Evolutionary conservation across 53 echinoderm and acorn worm species (phyloP).

Genomic region (Temnopleurus reevesii): DNA sequence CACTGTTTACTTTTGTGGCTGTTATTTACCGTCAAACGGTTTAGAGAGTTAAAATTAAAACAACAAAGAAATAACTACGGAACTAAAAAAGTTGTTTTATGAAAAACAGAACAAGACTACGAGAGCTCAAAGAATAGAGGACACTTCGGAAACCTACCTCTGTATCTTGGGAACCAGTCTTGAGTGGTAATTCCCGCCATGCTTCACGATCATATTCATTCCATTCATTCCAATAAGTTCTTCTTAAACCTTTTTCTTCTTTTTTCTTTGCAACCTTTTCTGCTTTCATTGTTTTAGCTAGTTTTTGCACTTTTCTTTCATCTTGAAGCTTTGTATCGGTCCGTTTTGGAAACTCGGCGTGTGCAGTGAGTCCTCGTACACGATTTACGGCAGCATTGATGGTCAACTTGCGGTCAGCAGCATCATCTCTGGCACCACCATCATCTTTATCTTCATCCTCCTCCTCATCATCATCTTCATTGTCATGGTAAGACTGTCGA

Average conservation of each 20-base stretch:
- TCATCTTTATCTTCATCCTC: not conserved
- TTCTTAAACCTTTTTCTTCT: not conserved
- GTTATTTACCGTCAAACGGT: too few relatives aligned
- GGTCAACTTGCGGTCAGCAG: too few relatives aligned
- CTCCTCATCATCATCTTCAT: not conserved
- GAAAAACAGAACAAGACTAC: too few relatives aligned
- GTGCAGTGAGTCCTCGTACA: not conserved
- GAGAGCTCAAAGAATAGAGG: too few relatives aligned
- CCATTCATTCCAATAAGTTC: slow-evolving; percentile 34
- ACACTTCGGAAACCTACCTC: slow-evolving; percentile 20
- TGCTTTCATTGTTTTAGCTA: too few relatives aligned
- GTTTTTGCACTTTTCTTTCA: not conserved
- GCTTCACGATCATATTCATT: slow-evolving; percentile 48
- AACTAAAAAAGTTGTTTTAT: too few relatives aligned
- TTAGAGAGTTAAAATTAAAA: too few relatives aligned
- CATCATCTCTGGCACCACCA: not conserved
- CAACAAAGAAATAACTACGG: too few relatives aligned
- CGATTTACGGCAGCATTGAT: not conserved
- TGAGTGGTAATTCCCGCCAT: slow-evolving; percentile 53
- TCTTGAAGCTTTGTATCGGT: not conserved
- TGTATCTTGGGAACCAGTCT: not conserved
- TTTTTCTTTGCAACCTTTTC: not conserved
- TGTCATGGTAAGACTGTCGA: not conserved
- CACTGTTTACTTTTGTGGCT: too few relatives aligned
- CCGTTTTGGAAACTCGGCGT: not conserved